Evolutionary conservation across 2,888 invertebrate species (phyloP).

Genomic region (Calameuta idolon): DNA sequence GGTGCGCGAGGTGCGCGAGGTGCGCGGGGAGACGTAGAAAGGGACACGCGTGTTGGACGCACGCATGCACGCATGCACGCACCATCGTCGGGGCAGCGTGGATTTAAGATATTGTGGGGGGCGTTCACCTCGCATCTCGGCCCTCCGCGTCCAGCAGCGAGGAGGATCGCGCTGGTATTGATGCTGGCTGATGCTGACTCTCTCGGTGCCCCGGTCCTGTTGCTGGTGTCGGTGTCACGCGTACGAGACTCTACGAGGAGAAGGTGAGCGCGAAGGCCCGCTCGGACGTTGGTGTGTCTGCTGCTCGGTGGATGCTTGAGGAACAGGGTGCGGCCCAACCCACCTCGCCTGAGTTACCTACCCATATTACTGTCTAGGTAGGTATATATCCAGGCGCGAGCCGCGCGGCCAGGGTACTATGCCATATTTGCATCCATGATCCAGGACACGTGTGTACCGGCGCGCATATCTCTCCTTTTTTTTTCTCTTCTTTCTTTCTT

Average conservation of each 20-base stretch:
- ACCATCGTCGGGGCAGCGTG: slow-evolving; percentile 30
- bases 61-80: background rate
- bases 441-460: slow-evolving; percentile 45
- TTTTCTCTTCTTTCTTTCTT: too few species aligned
- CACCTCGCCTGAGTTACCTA: slow-evolving; percentile 59
- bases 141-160: background rate
- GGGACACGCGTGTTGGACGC: slow-evolving; percentile 24
- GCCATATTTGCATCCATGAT: slow-evolving; percentile 58
- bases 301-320: slow-evolving; percentile 55
- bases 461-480: background rate
- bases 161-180: background rate
- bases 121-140: slow-evolving; percentile 58
- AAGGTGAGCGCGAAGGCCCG: slow-evolving; percentile 60
- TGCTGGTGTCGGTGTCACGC: slow-evolving; percentile 27
- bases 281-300: slow-evolving; percentile 7
- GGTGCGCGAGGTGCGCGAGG: background rate
- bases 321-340: slow-evolving; percentile 62
- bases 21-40: slow-evolving; percentile 14
- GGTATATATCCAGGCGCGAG: slow-evolving; percentile 48
- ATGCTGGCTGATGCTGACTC: background rate
- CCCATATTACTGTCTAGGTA: slow-evolving; percentile 60
- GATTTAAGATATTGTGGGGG: slow-evolving; percentile 62
- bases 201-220: background rate
- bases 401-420: slow-evolving; percentile 47
- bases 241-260: slow-evolving; percentile 61